These are phyloP conservation scores for Mythimna vitellina DNA, from an alignment of 2,888 invertebrate genomes.

Conservation along the genomic window DNA sequence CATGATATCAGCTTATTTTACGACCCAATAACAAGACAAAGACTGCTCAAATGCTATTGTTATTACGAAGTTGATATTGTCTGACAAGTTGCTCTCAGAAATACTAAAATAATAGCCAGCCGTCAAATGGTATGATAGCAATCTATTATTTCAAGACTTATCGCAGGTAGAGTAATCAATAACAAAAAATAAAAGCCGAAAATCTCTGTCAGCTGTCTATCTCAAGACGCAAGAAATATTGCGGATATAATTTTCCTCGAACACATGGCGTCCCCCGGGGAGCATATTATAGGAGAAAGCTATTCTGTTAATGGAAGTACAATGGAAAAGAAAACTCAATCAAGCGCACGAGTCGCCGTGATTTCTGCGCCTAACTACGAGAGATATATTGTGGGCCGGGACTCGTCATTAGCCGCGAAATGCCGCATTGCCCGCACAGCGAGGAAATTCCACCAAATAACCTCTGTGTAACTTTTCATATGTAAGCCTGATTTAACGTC, in stretches of 20 bases:
- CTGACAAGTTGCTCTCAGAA: constrained; percentile 30
- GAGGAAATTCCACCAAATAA: constrained; percentile 81
- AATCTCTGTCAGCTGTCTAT: constrained; percentile 57
- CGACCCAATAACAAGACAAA: constrained; percentile 43
- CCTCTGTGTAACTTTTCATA: constrained; percentile 82
- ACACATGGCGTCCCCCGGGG: constrained; percentile 83
- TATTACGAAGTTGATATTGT: constrained; percentile 35
- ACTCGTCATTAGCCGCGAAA: constrained; percentile 85
- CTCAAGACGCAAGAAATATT: constrained; percentile 78
- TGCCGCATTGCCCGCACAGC: constrained; percentile 78
- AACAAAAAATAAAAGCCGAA: constrained; percentile 49
- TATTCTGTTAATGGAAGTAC: constrained; percentile 88
- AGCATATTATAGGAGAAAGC: constrained; percentile 83
- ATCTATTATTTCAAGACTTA: constrained; percentile 37
- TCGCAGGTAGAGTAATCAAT: constrained; percentile 50
- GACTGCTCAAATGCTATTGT: constrained; percentile 33
- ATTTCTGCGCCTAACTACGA: constrained; percentile 89
- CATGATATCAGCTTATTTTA: constrained; percentile 42
- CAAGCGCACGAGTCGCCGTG: constrained; percentile 87
- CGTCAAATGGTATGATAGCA: constrained; percentile 31
- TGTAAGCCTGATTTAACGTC: constrained; percentile 79
- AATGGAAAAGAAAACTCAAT: constrained; percentile 90
- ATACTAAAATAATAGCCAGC: constrained; percentile 34
- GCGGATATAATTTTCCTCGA: constrained; percentile 85
- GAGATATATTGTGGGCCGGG: constrained; percentile 85